Base-by-base conservation (phyloP, 2,797 vertebrate genomes). In the Spheniscus humboldti region DNA sequence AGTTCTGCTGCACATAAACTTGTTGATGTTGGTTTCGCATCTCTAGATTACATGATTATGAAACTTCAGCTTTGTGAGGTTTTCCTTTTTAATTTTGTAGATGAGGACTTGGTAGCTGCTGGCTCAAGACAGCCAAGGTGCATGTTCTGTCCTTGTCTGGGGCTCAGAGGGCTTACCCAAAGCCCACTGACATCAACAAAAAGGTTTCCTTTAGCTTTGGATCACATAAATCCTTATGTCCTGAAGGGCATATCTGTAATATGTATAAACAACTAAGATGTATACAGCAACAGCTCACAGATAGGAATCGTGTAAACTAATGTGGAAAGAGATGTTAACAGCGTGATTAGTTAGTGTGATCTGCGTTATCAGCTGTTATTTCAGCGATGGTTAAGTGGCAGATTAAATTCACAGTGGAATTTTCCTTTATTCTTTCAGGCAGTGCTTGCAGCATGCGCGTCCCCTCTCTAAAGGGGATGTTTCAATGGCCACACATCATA, bases 401-500 rank as follows among this genome's bases (percentile, higher is more conserved):
- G 94, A 94, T 96, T 96, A 94, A 97, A 94, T 96, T 97, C 76
- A 90, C 52, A 69, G 86, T 76, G 69, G 77, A 96, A 96, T 97
- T 97, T 97, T 97, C 92, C 90, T 88, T 94, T 96, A 91, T 91
- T 92, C 87, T 92, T 93, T 64, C 78, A 94, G 93, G 86, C 89
- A 91, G 59, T 0, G 2, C 66, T 86, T 89, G 72, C 73, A 96
- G 83, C n/a, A 11, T 43, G 48, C 25, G 6, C 5, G 9, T 69
- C 59, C 68, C 35, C 24, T 75, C 75, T 90, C 69, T 81, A 50
- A 95, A 90, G 33, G 37, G 25, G 6, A 53, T 41, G 39, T 83
- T 90, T 90, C 53, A 59, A 6, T 62, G 37, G 75, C 37, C 59
- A 77, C 64, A 35, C 68, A 52, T 94, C 48, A 85, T 17, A 47